Percentiles rank a stretch among this genome's conserved stretches.
phyloP scores from a whole-genome alignment of 2,113 vertebrate genomes.

The Toxotes jaculatrix region DNA sequence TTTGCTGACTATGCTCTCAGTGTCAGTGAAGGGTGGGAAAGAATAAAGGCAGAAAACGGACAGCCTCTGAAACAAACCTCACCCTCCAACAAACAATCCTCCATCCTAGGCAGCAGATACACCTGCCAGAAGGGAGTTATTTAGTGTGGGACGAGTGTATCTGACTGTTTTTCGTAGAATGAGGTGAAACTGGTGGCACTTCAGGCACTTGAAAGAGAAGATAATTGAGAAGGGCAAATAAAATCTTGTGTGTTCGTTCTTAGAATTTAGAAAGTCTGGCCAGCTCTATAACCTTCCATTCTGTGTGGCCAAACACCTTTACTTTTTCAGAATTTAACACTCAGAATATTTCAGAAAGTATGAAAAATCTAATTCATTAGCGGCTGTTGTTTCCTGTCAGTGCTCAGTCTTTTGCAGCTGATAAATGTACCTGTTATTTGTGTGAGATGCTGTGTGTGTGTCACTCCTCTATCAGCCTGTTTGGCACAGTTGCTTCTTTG shows the following conservation, averaged over 20 bases:
- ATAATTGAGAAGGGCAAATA: not conserved
- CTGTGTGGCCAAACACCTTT: not conserved
- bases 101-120: not conserved
- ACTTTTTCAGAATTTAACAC: not conserved
- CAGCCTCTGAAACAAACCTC: constrained; percentile 8
- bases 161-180: not conserved
- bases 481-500: not conserved
- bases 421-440: not conserved
- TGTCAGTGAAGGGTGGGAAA: not conserved
- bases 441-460: not conserved
- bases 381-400: not conserved
- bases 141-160: not conserved
- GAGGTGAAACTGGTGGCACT: not conserved
- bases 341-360: not conserved
- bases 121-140: not conserved
- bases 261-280: not conserved
- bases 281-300: not conserved
- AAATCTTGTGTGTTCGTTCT: not conserved
- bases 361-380: not conserved
- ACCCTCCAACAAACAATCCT: not conserved
- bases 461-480: not conserved
- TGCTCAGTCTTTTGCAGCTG: not conserved
- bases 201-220: not conserved
- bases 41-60: not conserved
- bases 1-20: not conserved